These are phyloP conservation scores for Dynastes tityus DNA, from an alignment of 2,888 invertebrate genomes.

Conservation along the genomic window DNA sequence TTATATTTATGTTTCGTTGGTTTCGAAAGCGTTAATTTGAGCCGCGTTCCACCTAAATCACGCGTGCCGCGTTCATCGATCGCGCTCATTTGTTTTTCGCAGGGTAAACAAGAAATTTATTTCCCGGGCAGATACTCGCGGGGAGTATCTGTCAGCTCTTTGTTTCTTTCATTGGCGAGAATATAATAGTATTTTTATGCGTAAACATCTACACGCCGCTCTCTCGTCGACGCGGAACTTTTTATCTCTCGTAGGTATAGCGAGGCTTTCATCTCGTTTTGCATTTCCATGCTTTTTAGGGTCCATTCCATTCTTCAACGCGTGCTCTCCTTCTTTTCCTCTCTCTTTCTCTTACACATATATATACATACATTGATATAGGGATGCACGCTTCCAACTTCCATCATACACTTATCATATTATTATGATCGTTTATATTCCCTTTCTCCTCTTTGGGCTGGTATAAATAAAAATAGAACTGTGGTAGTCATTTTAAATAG, in stretches of 20 bases:
- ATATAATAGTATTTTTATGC: conserved; percentile 47
- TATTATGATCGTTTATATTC: conserved; percentile 40
- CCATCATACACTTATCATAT: conserved; percentile 42
- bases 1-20: not conserved
- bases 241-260: conserved; percentile 28
- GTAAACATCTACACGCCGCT: conserved; percentile 27
- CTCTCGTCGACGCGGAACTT: conserved; percentile 35
- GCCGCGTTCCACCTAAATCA: conserved; percentile 37
- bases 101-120: conserved; percentile 48
- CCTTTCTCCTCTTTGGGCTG: not conserved
- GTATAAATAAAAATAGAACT: conserved; percentile 13
- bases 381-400: not conserved
- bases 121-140: conserved; percentile 32
- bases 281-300: conserved; percentile 22
- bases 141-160: conserved; percentile 44
- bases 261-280: conserved; percentile 34
- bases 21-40: conserved; percentile 28
- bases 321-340: too few relatives aligned
- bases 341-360: too few relatives aligned
- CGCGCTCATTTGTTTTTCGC: conserved; percentile 44
- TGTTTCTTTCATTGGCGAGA: conserved; percentile 49
- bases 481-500: not conserved
- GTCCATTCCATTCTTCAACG: not conserved
- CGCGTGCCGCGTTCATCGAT: conserved; percentile 41
- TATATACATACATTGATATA: not conserved